Conservation (phyloP, 2,113 vertebrate genomes). For the Ptyas mucosa region DNA sequence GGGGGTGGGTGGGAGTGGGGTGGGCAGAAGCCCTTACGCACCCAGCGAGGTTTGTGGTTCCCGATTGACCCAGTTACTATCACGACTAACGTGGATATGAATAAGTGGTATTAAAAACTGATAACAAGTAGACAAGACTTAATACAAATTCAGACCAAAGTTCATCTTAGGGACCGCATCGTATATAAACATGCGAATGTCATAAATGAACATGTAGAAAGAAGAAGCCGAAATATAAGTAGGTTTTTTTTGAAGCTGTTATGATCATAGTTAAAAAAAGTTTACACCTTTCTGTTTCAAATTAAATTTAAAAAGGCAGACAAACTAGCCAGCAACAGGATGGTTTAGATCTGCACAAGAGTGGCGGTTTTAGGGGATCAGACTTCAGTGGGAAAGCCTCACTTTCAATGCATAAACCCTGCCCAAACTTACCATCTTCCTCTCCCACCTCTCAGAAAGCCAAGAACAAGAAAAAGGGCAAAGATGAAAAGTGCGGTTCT, state of each 20-base stretch:
- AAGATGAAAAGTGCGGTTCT: conserved; percentile 93
- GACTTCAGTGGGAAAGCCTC: background rate
- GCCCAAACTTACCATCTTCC: background rate
- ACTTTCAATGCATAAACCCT: background rate
- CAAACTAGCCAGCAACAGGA: background rate
- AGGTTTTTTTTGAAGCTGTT: background rate
- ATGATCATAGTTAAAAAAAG: background rate
- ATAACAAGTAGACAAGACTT: background rate
- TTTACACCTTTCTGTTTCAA: background rate
- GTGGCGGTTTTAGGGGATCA: background rate
- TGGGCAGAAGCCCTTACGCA: background rate
- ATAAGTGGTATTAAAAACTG: background rate
- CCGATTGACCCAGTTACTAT: background rate
- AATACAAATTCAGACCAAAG: background rate
- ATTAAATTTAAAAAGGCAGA: background rate
- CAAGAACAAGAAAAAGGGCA: conserved; percentile 95
- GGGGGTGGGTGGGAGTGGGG: background rate
- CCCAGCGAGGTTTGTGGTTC: background rate
- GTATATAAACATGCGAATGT: background rate
- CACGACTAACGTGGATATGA: background rate
- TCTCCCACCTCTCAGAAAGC: conserved; percentile 77
- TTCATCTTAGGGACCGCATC: background rate
- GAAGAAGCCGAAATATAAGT: background rate
- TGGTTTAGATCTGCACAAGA: background rate
- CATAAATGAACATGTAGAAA: background rate